phyloP scores from a whole-genome alignment of 1,140 invertebrate genomes.

The Anastatus disparis region DNA sequence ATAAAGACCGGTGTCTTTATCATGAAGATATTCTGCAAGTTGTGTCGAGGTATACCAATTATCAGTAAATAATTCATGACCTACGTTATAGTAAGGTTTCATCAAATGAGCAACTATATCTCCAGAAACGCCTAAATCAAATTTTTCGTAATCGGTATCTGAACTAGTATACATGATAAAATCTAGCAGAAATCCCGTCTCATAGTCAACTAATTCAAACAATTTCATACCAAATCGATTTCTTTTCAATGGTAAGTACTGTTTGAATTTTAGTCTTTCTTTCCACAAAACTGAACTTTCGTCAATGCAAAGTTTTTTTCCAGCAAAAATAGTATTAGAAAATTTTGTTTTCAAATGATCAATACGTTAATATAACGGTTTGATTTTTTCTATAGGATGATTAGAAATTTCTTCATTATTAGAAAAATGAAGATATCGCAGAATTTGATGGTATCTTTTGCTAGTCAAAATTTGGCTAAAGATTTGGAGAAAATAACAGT shows the following conservation, averaged over 20 bases:
- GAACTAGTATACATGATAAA: constrained; percentile 52
- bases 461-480: constrained; percentile 46
- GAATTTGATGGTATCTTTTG: constrained; percentile 42
- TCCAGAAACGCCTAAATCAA: constrained; percentile 39
- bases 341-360: constrained; percentile 38
- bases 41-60: constrained; percentile 46
- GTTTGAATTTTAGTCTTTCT: constrained; percentile 41
- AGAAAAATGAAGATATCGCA: constrained; percentile 35
- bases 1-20: constrained; percentile 40
- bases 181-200: constrained; percentile 55
- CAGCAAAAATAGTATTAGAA: constrained; percentile 41
- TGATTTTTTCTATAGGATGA: constrained; percentile 43
- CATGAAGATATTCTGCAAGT: constrained; percentile 43
- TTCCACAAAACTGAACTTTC: constrained; percentile 48
- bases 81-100: constrained; percentile 43
- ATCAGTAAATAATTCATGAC: constrained; percentile 42
- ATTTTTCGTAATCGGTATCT: constrained; percentile 38
- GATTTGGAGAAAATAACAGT: constrained; percentile 45
- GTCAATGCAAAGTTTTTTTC: constrained; percentile 47
- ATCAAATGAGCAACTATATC: constrained; percentile 45
- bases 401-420: constrained; percentile 35
- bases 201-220: constrained; percentile 48
- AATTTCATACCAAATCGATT: constrained; percentile 49
- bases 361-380: constrained; percentile 27
- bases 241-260: constrained; percentile 49